These are phyloP conservation scores for Coracopsis vasa DNA, from an alignment of 2,113 vertebrate genomes.

Conservation along the genomic window DNA sequence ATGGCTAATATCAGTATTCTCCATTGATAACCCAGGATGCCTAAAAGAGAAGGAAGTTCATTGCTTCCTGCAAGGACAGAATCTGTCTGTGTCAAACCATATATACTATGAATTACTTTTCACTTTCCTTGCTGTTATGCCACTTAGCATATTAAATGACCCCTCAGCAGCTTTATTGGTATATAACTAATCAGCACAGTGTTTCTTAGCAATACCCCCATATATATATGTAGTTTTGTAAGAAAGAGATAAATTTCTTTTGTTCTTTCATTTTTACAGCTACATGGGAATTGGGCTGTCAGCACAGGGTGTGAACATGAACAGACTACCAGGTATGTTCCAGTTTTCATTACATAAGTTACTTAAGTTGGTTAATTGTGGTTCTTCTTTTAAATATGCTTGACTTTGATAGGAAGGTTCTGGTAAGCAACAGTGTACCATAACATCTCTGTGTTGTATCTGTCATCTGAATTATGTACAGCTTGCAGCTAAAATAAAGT, in stretches of 20 bases:
- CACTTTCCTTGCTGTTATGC: not conserved
- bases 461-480: not conserved
- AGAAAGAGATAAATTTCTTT: conserved; percentile 12
- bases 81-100: not conserved
- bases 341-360: not conserved
- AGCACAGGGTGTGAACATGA: conserved; percentile 99
- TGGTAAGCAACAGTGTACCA: not conserved
- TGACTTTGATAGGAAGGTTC: not conserved
- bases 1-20: not conserved
- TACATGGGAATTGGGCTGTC: conserved; percentile 99
- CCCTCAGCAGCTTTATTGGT: not conserved
- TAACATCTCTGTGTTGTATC: not conserved
- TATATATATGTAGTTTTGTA: not conserved
- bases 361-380: not conserved
- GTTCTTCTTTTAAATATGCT: not conserved
- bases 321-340: conserved; percentile 93
- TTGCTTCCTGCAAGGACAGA: not conserved
- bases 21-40: not conserved
- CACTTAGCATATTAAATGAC: not conserved
- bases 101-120: not conserved
- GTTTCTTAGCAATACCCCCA: not conserved
- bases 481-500: not conserved
- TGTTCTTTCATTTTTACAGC: conserved; percentile 74
- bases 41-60: not conserved
- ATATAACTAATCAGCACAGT: not conserved